Base-by-base conservation (phyloP, 1,140 invertebrate genomes). In the Melipona quadrifasciata region DNA sequence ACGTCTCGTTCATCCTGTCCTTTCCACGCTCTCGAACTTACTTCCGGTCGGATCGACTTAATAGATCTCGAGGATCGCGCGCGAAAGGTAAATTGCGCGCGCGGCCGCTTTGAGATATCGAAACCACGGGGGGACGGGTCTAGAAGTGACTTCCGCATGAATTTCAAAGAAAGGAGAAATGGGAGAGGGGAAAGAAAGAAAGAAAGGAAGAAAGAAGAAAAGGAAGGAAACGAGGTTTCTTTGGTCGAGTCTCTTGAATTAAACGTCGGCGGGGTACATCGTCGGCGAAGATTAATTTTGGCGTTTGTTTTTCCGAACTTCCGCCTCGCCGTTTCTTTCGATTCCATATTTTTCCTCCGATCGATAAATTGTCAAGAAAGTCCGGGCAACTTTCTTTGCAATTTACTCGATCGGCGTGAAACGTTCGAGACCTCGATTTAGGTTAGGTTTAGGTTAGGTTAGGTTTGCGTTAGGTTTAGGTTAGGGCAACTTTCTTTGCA, bases 321-420 rank as follows among this genome's bases (percentile, higher is more conserved):
- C 12, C 31, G 27, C 19, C 57, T 4, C 19, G 55, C 1, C 17
- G 27, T 39, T 71, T 74, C 53, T 19, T 12, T 24, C 31, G 11
- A 58, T 17, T 39, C 31, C 21, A 34, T 57, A 24, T 75, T 75
- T 75, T 75, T 58, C 11, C 14, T n/a, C 10, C 4, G 55, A 75
- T 75, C 55, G 4, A 58, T 75, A 75, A 75, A 75, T 75, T 75
- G 73, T 39, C 39, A 39, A 31, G 31, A 31, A 39, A 39, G 39
- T 75, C 55, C 31, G 34, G 31, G 47, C 73, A 87, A 87, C 72
- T 87, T 87, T 80, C 55, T 21, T 72, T 39, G 51, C 68, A 86
- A 83, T 87, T 88, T 87, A 76, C 27, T 76, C 65, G 71, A 80
- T 47, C 76, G n/a, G 39, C 55, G 82, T 55, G 85, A n/a, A 71